Evolutionary conservation across 2,888 invertebrate species (phyloP).

Genomic region (Drosophila nr. perissopoda): DNA sequence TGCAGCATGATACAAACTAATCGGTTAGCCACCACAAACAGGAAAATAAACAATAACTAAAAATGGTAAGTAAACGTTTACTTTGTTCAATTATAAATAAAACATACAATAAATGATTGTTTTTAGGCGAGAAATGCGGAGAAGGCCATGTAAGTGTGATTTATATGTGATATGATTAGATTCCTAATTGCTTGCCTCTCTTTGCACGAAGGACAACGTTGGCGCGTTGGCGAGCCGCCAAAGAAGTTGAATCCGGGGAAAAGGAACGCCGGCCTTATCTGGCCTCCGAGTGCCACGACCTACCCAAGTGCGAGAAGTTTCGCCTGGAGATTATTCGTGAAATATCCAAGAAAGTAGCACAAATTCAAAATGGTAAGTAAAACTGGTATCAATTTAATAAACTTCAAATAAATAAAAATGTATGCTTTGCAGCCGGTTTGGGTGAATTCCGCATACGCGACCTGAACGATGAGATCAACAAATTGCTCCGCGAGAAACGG

Average conservation of each 20-base stretch:
- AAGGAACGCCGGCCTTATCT: slow-evolving; percentile 96
- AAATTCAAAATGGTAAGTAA: slow-evolving; percentile 96
- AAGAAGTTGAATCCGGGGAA: slow-evolving; percentile 95
- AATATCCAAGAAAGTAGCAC: slow-evolving; percentile 98
- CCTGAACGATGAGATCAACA: slow-evolving; percentile 99
- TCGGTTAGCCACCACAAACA: slow-evolving; percentile 40
- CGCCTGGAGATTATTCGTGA: slow-evolving; percentile 98
- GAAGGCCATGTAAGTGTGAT: slow-evolving; percentile 95
- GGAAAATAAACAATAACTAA: slow-evolving; percentile 41
- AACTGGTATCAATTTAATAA: no score
- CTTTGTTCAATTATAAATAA: slow-evolving; percentile 4
- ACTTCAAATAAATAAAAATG: not conserved
- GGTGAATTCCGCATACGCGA: slow-evolving; percentile 99
- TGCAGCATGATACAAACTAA: not conserved
- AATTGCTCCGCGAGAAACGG: slow-evolving; percentile 96
- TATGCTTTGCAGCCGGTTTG: slow-evolving; percentile 91
- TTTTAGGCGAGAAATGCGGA: slow-evolving; percentile 97
- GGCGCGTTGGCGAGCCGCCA: slow-evolving; percentile 99
- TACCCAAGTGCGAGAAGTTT: slow-evolving; percentile 98
- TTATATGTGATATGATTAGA: not conserved
- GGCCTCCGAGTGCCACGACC: slow-evolving; percentile 96
- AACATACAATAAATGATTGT: slow-evolving; percentile 47
- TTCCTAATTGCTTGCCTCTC: not conserved
- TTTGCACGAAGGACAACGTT: slow-evolving; percentile 91
- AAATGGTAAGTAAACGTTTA: slow-evolving; percentile 68